These are phyloP conservation scores for Osmerus mordax DNA, from an alignment of 2,113 vertebrate species.

Conservation along the genomic window DNA sequence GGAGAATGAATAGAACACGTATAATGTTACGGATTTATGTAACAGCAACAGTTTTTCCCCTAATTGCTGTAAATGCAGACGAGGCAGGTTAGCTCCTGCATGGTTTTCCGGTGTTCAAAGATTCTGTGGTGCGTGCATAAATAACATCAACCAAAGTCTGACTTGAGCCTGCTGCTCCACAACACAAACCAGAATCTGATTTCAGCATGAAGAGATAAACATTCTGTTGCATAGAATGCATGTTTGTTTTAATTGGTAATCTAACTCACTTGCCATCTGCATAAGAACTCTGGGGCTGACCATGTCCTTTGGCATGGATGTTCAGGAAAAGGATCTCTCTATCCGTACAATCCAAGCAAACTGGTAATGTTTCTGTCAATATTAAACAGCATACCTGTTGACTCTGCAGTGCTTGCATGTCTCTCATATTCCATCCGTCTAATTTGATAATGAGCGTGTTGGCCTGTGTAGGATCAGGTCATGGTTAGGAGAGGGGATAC, in stretches of 20 bases:
- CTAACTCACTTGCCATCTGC: conserved; percentile 16
- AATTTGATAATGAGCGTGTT: conserved; percentile 69
- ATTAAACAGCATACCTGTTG: no score
- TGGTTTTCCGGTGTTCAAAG: not conserved
- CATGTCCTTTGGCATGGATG: not conserved
- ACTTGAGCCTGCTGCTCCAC: not conserved
- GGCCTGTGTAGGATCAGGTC: conserved; percentile 57
- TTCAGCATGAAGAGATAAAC: conserved; percentile 26
- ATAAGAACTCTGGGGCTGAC: not conserved
- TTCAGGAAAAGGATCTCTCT: not conserved
- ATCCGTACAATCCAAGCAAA: no score
- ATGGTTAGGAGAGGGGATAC: conserved; percentile 54
- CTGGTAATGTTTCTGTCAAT: no score
- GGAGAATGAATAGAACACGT: no score
- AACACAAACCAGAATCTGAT: conserved; percentile 34
- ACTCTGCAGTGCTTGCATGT: conserved; percentile 27
- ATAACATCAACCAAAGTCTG: not conserved
- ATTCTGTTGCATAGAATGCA: not conserved
- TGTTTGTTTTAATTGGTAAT: conserved; percentile 18
- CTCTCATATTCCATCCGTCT: conserved; percentile 55
- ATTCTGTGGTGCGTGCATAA: conserved; percentile 7
- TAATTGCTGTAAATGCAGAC: no score
- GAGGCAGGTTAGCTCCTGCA: not conserved
- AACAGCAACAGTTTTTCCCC: no score
- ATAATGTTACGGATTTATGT: no score